phyloP scores from a whole-genome alignment of 2,113 vertebrate genomes.

The Labeo catla region DNA sequence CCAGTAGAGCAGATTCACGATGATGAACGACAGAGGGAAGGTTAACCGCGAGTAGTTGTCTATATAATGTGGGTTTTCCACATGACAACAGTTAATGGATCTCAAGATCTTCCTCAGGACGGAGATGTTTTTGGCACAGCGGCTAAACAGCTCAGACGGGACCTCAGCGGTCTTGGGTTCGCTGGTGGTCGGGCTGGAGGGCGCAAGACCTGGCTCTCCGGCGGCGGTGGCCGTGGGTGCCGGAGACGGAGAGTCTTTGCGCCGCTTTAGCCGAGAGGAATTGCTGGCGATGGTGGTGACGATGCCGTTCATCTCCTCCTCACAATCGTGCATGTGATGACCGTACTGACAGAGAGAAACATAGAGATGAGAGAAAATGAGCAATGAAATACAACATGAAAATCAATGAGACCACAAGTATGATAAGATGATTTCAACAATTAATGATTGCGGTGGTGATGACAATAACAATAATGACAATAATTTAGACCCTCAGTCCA shows the following conservation, averaged over 20 bases:
- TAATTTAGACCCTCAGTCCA: too few species aligned
- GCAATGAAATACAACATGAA: background rate
- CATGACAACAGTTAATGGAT: constrained; percentile 80
- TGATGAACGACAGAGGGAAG: constrained; percentile 86
- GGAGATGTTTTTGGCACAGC: constrained; percentile 70
- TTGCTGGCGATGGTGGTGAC: constrained; percentile 79
- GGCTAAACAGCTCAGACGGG: constrained; percentile 60
- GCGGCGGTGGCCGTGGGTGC: background rate
- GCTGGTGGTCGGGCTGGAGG: constrained; percentile 62
- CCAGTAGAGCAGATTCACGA: constrained; percentile 91
- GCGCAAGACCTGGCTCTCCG: constrained; percentile 3
- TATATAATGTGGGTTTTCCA: constrained; percentile 92
- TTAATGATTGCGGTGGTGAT: background rate
- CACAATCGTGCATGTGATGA: constrained; percentile 73
- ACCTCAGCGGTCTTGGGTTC: constrained; percentile 58
- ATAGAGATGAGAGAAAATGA: background rate
- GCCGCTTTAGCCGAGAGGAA: constrained; percentile 51
- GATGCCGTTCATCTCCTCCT: constrained; percentile 83
- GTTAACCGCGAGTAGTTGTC: constrained; percentile 89
- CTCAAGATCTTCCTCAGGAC: constrained; percentile 76
- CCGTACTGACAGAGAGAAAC: constrained; percentile 59
- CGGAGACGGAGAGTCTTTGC: constrained; percentile 53
- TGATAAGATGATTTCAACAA: background rate
- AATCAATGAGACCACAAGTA: background rate
- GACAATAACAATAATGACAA: background rate